Evolutionary conservation across 2,797 vertebrate species (phyloP).

Genomic region (Agapornis canus): DNA sequence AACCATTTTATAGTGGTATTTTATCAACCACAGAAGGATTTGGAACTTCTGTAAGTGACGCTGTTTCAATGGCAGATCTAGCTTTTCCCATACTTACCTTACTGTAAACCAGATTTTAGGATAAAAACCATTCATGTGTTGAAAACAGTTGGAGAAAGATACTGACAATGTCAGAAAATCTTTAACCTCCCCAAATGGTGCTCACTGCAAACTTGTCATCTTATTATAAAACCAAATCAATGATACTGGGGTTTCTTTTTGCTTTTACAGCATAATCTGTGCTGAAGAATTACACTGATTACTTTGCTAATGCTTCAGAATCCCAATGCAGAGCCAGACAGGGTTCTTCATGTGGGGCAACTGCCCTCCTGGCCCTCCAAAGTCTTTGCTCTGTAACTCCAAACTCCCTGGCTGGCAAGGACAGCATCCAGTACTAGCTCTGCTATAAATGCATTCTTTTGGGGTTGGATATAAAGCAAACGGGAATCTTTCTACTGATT

Average conservation of each 20-base stretch:
- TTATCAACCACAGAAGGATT: not conserved
- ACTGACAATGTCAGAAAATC: slow-evolving; percentile 66
- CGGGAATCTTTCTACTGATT: not conserved
- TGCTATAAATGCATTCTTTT: fast-evolving
- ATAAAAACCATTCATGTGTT: not conserved
- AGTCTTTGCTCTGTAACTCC: not conserved
- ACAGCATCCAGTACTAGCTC: not conserved
- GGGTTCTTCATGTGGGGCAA: not conserved
- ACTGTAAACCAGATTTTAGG: not conserved
- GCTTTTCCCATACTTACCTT: not conserved
- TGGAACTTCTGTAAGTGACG: not conserved
- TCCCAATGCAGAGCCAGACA: not conserved
- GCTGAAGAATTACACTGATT: slow-evolving; percentile 52
- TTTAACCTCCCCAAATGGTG: slow-evolving; percentile 31
- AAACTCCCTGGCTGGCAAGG: not conserved
- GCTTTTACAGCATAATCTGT: slow-evolving; percentile 62
- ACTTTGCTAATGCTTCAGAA: slow-evolving; percentile 45
- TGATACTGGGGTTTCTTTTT: slow-evolving; percentile 17
- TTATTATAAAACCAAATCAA: slow-evolving; percentile 70
- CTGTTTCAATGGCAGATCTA: not conserved
- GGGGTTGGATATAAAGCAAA: not conserved
- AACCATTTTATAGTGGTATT: not conserved
- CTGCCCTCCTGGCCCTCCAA: not conserved
- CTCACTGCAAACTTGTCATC: slow-evolving; percentile 67
- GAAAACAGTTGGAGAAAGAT: not conserved